phyloP scores from a whole-genome alignment of 2,797 vertebrate genomes.

The Todus mexicanus region DNA sequence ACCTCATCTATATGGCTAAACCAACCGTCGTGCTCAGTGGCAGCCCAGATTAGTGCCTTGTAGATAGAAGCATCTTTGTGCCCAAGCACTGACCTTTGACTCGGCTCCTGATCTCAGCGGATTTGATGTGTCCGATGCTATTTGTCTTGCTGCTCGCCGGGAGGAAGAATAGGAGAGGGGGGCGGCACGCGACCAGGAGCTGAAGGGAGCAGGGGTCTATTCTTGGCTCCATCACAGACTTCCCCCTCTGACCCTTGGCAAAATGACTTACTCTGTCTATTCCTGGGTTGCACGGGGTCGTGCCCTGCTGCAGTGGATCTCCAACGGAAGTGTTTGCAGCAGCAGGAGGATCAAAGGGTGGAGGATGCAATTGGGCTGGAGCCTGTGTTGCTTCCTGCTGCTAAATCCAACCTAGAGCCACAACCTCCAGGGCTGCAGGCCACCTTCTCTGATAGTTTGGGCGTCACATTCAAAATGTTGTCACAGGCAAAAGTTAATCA shows the following conservation, averaged over 20 bases:
- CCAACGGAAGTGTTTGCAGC: not conserved
- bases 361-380: not conserved
- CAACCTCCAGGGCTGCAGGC: too few species aligned
- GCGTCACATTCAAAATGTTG: not conserved
- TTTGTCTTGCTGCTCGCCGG: not conserved
- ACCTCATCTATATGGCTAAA: not conserved
- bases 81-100: constrained; percentile 39
- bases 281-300: fast-evolving
- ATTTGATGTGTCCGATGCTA: not conserved
- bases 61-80: constrained; percentile 40
- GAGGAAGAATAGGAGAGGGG: not conserved
- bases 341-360: not conserved
- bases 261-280: not conserved
- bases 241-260: not conserved
- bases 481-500: not conserved
- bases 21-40: not conserved
- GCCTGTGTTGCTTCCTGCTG: too few species aligned
- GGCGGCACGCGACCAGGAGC: not conserved
- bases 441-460: not conserved
- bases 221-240: not conserved
- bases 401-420: too few species aligned
- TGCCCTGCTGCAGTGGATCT: not conserved
- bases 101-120: not conserved
- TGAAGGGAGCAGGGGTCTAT: not conserved
- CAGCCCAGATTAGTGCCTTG: not conserved